These are phyloP conservation scores for Chymomyza costata DNA, from an alignment of 1,140 invertebrate species.

Conservation along the genomic window DNA sequence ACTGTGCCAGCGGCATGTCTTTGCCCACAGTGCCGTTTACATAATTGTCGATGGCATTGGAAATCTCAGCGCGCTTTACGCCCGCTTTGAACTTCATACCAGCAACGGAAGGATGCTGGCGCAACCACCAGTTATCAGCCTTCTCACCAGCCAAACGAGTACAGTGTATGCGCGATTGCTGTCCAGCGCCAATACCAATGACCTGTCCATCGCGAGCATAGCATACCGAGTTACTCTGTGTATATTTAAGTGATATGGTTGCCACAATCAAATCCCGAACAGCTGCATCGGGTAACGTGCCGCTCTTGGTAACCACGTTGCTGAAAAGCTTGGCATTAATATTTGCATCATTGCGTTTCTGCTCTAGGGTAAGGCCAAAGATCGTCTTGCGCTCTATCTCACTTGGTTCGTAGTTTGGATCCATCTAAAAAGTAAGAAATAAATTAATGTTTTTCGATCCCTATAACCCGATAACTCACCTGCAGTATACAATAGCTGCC, in stretches of 20 bases:
- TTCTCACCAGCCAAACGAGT: slow-evolving; percentile 97
- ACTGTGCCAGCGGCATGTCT: slow-evolving; percentile 76
- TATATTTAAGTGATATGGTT: slow-evolving; percentile 97
- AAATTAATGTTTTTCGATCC: slow-evolving; percentile 1
- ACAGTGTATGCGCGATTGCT: slow-evolving; percentile 98
- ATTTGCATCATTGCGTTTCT: slow-evolving; percentile 91
- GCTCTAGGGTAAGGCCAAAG: slow-evolving; percentile 94
- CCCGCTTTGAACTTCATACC: slow-evolving; percentile 92
- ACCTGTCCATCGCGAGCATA: slow-evolving; percentile 88
- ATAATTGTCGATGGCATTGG: slow-evolving; percentile 97
- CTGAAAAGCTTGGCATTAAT: slow-evolving; percentile 88
- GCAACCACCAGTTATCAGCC: slow-evolving; percentile 98
- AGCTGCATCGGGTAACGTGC: slow-evolving; percentile 83
- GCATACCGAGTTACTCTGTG: slow-evolving; percentile 83
- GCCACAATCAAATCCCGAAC: slow-evolving; percentile 95
- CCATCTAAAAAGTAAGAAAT: slow-evolving; percentile 83
- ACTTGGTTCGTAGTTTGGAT: slow-evolving; percentile 88
- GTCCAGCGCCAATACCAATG: slow-evolving; percentile 97
- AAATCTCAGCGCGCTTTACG: slow-evolving; percentile 93
- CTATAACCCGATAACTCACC: slow-evolving; percentile 63
- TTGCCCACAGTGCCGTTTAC: slow-evolving; percentile 92
- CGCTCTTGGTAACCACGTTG: slow-evolving; percentile 88
- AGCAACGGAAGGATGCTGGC: slow-evolving; percentile 92
- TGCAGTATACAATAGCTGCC: slow-evolving; percentile 94
- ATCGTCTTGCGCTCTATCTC: slow-evolving; percentile 89